These are phyloP conservation scores for Archips crataeganus DNA, from an alignment of 2,888 invertebrate genomes.

Conservation along the genomic window DNA sequence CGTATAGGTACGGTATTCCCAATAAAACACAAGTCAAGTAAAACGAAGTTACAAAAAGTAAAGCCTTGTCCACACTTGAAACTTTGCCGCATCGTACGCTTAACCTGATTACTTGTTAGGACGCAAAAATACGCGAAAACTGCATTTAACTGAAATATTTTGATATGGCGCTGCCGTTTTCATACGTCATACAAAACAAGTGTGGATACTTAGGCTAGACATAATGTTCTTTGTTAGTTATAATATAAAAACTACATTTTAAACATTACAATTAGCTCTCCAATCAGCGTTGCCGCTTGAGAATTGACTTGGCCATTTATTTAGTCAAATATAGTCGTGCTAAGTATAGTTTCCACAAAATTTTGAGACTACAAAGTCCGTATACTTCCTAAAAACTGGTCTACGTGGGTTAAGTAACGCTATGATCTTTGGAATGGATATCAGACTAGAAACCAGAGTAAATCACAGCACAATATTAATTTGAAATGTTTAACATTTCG, in stretches of 20 bases:
- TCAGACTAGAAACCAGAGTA: slow-evolving; percentile 69
- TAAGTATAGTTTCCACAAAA: background rate
- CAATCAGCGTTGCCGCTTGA: background rate
- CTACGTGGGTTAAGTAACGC: slow-evolving; percentile 2
- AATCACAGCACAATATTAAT: slow-evolving; percentile 73
- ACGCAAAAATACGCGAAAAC: too few species aligned
- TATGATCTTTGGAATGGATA: slow-evolving; percentile 65
- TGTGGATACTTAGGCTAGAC: background rate
- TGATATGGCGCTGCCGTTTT: background rate
- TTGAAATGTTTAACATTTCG: slow-evolving; percentile 76
- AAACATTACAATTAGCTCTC: background rate
- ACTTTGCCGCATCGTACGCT: background rate
- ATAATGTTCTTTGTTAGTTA: background rate
- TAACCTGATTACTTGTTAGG: background rate
- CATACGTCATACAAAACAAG: background rate
- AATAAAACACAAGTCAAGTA: background rate
- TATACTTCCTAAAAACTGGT: background rate
- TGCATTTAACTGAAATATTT: too few species aligned
- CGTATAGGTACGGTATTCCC: background rate
- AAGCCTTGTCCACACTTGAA: background rate
- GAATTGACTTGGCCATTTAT: slow-evolving; percentile 21
- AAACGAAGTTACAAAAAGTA: background rate
- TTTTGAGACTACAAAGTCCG: slow-evolving; percentile 10
- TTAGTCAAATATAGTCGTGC: slow-evolving; percentile 3
- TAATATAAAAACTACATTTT: slow-evolving; percentile 16